These are phyloP conservation scores for Drosophila ohnishii DNA, from an alignment of 1,140 invertebrate species.

Conservation along the genomic window DNA sequence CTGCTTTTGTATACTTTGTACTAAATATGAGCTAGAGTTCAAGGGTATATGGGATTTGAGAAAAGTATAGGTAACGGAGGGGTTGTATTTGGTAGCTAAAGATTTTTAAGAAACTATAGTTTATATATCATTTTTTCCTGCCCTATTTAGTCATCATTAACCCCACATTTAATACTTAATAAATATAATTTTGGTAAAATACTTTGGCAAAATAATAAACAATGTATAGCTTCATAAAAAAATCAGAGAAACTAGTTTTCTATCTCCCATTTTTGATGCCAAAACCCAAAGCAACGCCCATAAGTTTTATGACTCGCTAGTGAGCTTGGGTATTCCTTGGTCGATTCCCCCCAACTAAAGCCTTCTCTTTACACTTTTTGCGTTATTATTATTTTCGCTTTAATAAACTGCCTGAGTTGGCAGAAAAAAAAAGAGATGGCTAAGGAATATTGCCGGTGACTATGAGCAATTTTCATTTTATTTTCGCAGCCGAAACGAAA, in stretches of 20 bases:
- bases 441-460: constrained; percentile 59
- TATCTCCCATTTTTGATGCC: background rate
- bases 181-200: background rate
- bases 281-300: too few relatives aligned
- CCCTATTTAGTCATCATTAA: too few relatives aligned
- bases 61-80: background rate
- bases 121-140: too few relatives aligned
- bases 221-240: too few relatives aligned
- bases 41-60: background rate
- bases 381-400: constrained; percentile 53
- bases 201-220: background rate
- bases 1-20: constrained; percentile 8
- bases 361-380: constrained; percentile 23
- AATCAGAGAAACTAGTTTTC: background rate
- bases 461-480: constrained; percentile 48
- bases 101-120: too few relatives aligned
- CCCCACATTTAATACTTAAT: too few relatives aligned
- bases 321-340: background rate
- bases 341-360: background rate
- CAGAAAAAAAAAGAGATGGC: constrained; percentile 54
- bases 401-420: constrained; percentile 71
- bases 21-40: constrained; percentile 2
- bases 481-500: constrained; percentile 38
- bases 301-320: background rate
- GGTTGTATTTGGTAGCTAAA: too few relatives aligned